Conservation (phyloP, 2,888 invertebrate genomes). For the Camponotus fellah region DNA sequence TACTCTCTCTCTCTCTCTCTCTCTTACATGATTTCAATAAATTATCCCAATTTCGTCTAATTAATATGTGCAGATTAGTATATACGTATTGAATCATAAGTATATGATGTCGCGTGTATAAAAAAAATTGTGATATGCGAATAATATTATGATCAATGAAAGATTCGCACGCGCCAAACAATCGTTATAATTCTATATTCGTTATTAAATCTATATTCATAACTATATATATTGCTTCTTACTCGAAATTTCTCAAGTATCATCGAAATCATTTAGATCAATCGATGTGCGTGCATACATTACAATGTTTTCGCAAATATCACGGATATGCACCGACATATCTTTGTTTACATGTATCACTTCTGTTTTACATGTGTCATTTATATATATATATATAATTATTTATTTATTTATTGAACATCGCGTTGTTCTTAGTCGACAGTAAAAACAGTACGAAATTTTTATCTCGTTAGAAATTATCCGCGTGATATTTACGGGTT, state of each 20-base stretch:
- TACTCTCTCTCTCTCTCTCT: slow-evolving; percentile 45
- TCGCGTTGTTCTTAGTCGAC: neutral
- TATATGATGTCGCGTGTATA: slow-evolving; percentile 65
- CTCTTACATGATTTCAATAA: slow-evolving; percentile 66
- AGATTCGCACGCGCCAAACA: slow-evolving; percentile 64
- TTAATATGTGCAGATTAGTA: slow-evolving; percentile 57
- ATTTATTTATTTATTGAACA: neutral
- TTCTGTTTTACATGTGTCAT: slow-evolving; percentile 24
- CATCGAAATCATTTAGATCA: slow-evolving; percentile 55
- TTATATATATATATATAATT: neutral
- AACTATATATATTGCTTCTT: slow-evolving; percentile 71
- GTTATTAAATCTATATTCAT: slow-evolving; percentile 74
- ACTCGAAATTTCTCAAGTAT: slow-evolving; percentile 65
- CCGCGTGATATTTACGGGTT: slow-evolving; percentile 64
- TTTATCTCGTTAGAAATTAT: neutral
- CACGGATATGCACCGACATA: slow-evolving; percentile 65
- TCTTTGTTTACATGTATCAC: slow-evolving; percentile 51
- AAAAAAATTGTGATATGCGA: slow-evolving; percentile 72
- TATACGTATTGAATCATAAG: slow-evolving; percentile 54
- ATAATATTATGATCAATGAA: slow-evolving; percentile 72
- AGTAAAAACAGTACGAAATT: neutral
- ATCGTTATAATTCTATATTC: slow-evolving; percentile 66
- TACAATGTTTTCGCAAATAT: slow-evolving; percentile 70
- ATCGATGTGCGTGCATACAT: slow-evolving; percentile 65
- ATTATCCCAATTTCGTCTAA: slow-evolving; percentile 67